A percentile compares a stretch with the other conserved stretches of the same genome.
These are phyloP conservation scores for Eunapius fragilis DNA, from an alignment of 37 sponge, comb jelly and placozoan genomes.

Conservation along the genomic window DNA sequence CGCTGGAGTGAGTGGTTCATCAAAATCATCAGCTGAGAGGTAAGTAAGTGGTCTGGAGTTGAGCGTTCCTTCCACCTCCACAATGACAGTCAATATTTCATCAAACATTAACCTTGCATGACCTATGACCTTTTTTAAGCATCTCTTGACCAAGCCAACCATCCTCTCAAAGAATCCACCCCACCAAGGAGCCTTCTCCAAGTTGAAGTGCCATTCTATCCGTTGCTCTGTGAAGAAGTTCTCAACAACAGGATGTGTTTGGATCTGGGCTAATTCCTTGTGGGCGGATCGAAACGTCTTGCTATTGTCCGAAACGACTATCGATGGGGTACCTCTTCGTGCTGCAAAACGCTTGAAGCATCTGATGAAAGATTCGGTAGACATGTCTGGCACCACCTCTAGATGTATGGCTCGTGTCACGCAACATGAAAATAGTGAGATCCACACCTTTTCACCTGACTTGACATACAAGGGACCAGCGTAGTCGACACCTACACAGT, in stretches of 20 bases:
- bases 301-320: slow-evolving; percentile 29
- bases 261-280: not conserved
- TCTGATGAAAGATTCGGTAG: slow-evolving; percentile 22
- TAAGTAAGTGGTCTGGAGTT: slow-evolving; percentile 49
- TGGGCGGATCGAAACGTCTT: slow-evolving; percentile 18
- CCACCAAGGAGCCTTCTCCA: slow-evolving; percentile 40
- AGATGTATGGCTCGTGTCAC: slow-evolving; percentile 27
- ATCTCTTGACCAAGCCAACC: slow-evolving; percentile 22
- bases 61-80: slow-evolving; percentile 30
- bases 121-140: slow-evolving; percentile 1
- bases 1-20: slow-evolving; percentile 48
- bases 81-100: slow-evolving; percentile 31
- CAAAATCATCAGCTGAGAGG: slow-evolving; percentile 36
- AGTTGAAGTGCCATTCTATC: slow-evolving; percentile 31
- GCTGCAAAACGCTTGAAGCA: slow-evolving; percentile 32
- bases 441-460: slow-evolving; percentile 14
- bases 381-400: slow-evolving; percentile 27
- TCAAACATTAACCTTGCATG: slow-evolving; percentile 26
- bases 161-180: not conserved
- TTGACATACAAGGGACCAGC: slow-evolving; percentile 8
- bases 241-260: not conserved
- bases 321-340: slow-evolving; percentile 9
- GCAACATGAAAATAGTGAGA: slow-evolving; percentile 22
- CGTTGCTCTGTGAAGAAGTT: slow-evolving; percentile 4
- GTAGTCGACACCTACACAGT: slow-evolving; percentile 7